A percentile compares a stretch with the other conserved stretches of the same genome.
Evolutionary conservation across 2,888 invertebrate species (phyloP).

Genomic region (Meteorus cinctellus): DNA sequence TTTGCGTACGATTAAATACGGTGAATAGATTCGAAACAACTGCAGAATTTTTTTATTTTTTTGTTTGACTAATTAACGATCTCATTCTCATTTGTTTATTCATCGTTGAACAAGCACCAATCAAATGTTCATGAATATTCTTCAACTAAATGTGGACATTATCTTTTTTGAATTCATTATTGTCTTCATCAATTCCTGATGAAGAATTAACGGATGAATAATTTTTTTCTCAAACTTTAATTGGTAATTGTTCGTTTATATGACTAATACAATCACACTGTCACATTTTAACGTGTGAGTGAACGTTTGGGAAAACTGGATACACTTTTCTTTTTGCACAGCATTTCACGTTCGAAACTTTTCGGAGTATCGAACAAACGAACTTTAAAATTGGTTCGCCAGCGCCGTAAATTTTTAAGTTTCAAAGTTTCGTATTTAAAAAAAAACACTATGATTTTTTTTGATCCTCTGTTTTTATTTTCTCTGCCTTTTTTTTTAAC

Average conservation of each 20-base stretch:
- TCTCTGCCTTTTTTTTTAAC: not conserved
- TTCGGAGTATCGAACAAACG: not conserved
- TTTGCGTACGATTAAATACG: not conserved
- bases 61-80: too few species aligned
- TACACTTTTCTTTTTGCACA: too few species aligned
- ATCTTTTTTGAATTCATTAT: too few species aligned
- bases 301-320: not conserved
- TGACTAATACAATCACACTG: not conserved
- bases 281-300: not conserved
- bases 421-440: not conserved
- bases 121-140: too few species aligned
- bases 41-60: too few species aligned
- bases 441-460: not conserved
- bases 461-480: not conserved
- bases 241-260: not conserved
- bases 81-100: too few species aligned
- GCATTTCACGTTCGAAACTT: not conserved
- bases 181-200: too few species aligned
- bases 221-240: too few species aligned
- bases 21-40: too few species aligned
- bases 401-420: constrained; percentile 11
- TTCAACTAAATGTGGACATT: too few species aligned
- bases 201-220: too few species aligned
- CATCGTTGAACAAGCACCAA: too few species aligned
- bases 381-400: constrained; percentile 4